These are phyloP conservation scores for Myoxocephalus aenaeus DNA, from an alignment of 2,797 vertebrate genomes.

Conservation along the genomic window DNA sequence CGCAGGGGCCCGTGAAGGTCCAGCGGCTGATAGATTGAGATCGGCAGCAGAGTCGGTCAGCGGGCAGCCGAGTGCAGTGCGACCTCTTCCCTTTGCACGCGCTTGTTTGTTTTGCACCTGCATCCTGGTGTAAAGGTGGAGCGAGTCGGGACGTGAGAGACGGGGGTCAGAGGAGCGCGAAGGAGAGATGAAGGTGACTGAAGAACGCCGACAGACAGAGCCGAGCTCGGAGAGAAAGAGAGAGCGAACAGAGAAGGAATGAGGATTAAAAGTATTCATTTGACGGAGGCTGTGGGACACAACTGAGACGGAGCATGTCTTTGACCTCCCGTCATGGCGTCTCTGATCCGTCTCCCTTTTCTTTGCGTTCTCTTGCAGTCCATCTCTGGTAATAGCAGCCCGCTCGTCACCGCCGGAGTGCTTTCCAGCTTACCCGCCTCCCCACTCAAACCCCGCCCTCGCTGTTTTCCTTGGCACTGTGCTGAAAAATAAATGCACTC, in stretches of 20 bases:
- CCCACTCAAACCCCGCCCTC: constrained; percentile 49
- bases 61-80: constrained; percentile 1
- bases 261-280: not conserved
- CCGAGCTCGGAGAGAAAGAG: not conserved
- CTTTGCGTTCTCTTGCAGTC: constrained; percentile 30
- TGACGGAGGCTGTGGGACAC: constrained; percentile 9
- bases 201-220: constrained; percentile 15
- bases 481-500: constrained; percentile 76
- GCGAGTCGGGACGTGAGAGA: constrained; percentile 32
- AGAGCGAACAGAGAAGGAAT: constrained; percentile 4
- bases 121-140: constrained; percentile 38
- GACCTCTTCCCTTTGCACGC: not conserved
- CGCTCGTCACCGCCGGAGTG: constrained; percentile 63
- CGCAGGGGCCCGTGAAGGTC: constrained; percentile 21
- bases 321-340: constrained; percentile 50
- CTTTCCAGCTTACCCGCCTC: constrained; percentile 54
- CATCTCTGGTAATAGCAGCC: constrained; percentile 49
- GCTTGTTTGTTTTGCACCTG: constrained; percentile 40
- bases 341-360: constrained; percentile 9
- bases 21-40: constrained; percentile 29
- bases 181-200: constrained; percentile 65
- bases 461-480: constrained; percentile 51
- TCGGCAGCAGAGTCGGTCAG: constrained; percentile 9
- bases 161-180: constrained; percentile 53
- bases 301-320: constrained; percentile 17